These are phyloP conservation scores for Allacma fusca DNA, from an alignment of 2,888 invertebrate genomes.

Conservation along the genomic window DNA sequence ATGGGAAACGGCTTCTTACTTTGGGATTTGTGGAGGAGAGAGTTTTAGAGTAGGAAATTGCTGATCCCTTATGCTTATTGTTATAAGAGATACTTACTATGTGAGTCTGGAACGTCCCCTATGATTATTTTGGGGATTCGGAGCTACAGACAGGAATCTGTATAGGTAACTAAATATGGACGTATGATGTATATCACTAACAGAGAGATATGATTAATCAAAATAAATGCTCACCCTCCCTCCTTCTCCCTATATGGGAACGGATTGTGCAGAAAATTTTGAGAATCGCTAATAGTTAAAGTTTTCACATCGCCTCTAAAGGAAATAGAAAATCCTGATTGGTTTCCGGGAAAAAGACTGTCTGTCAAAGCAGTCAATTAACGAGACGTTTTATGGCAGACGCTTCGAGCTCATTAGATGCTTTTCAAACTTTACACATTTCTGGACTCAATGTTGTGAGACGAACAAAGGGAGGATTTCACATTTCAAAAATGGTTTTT, in stretches of 20 bases:
- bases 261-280: constrained; percentile 3
- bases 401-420: not conserved
- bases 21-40: not conserved
- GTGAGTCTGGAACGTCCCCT: no score
- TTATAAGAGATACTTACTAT: not conserved
- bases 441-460: not conserved
- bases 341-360: not conserved
- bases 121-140: no score
- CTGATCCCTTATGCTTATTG: not conserved
- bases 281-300: constrained; percentile 6
- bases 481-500: not conserved
- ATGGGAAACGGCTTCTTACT: not conserved
- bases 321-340: constrained; percentile 12
- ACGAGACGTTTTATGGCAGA: constrained; percentile 12
- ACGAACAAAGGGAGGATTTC: not conserved
- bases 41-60: not conserved
- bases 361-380: constrained; percentile 12
- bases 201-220: constrained; percentile 3
- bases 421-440: constrained; percentile 16
- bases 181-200: not conserved
- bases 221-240: constrained; percentile 1
- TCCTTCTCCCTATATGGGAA: not conserved
- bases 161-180: not conserved
- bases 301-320: not conserved
- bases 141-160: no score